Base-by-base conservation (phyloP, 2,113 vertebrate species). In the Uria aalge region DNA sequence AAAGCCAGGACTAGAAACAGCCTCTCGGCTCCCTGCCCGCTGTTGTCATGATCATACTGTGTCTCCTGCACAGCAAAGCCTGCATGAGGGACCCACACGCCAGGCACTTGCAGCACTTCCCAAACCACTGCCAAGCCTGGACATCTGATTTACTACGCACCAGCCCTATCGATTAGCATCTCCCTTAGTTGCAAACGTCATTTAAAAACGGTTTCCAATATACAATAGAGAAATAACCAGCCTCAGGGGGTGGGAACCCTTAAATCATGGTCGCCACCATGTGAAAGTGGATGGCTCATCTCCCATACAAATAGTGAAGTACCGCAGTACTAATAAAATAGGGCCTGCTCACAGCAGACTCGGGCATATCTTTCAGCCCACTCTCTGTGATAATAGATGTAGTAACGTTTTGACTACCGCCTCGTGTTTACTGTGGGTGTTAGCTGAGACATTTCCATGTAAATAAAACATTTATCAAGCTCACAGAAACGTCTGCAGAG, bases 381-480 rank as follows among this genome's bases (percentile, higher is more conserved):
- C 92, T 97, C 91, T 76, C 29, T 91, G 81, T 55, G 85, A 96
- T 95, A 97, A 96, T 96, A 97, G 92, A 94, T 94, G 87, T 94
- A 91, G 85, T 64, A 92, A 93, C 57, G 52, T 96, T 96, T 93
- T 96, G 96, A 95, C 96, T 97, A 91, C 88, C 50, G 71, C 79
- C 85, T 96, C 17, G 18, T 96, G 88, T 96, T 97, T 96, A 93
- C 63, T 94, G 96, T 97, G 95, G 95, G 94, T 76, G 93, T 95
- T 94, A 95, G 90, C 93, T 8, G 66, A 97, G 96, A 97, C 62
- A 77, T 96, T 97, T 93, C 92, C 93, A 91, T 93, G 85, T 96
- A 97, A 97, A 96, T 87, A 97, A 94, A 96, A 88, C 76, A 91
- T 96, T 97, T 85, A 92, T 95, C 88, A 91, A 84, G 66, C 82